phyloP scores from a whole-genome alignment of 2,797 vertebrate genomes.

The Liasis olivaceus region DNA sequence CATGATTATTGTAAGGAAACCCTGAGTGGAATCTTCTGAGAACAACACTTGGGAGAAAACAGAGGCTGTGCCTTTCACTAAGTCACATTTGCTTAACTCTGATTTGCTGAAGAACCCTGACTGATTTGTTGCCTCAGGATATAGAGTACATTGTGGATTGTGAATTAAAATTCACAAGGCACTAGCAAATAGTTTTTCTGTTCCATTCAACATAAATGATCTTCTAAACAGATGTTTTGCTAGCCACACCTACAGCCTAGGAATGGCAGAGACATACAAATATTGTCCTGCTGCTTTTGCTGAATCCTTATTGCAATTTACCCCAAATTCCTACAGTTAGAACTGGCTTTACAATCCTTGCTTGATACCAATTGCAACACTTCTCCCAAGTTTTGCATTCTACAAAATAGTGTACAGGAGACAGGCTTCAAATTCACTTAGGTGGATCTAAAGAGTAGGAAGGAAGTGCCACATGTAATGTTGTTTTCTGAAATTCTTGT shows the following conservation, averaged over 20 bases:
- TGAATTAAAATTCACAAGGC: background rate
- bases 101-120: background rate
- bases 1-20: background rate
- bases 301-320: background rate
- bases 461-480: no score
- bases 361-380: background rate
- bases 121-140: background rate
- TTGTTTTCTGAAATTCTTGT: background rate
- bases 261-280: background rate
- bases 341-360: background rate
- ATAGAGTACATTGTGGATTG: background rate
- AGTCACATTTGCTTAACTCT: background rate
- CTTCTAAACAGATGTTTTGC: background rate
- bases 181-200: background rate
- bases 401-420: background rate
- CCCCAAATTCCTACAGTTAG: background rate
- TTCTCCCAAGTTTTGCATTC: background rate
- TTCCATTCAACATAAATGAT: background rate
- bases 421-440: background rate
- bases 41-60: background rate
- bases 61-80: no score
- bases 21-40: background rate
- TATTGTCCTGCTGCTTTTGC: background rate
- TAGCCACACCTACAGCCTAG: background rate
- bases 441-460: no score